phyloP scores from a whole-genome alignment of 92 coral and sea anemone species.

The Palythoa caribaeorum region DNA sequence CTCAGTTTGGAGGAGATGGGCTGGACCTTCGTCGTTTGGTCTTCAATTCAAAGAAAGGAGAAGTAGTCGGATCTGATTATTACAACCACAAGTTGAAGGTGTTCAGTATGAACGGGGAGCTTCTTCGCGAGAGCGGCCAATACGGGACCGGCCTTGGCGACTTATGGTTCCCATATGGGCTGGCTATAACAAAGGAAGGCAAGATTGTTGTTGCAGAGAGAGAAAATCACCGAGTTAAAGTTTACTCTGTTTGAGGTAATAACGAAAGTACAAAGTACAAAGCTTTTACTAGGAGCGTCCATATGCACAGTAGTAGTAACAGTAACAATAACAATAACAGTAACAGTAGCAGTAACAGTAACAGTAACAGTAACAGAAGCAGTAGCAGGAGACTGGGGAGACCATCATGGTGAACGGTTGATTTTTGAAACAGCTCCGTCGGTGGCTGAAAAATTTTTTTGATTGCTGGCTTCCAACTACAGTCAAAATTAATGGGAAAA shows the following conservation, averaged over 20 bases:
- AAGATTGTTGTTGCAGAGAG: conserved; percentile 82
- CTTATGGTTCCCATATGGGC: conserved; percentile 78
- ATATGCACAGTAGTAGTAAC: no score
- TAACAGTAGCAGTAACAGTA: no score
- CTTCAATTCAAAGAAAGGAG: conserved; percentile 59
- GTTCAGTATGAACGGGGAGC: conserved; percentile 69
- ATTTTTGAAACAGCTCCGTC: no score
- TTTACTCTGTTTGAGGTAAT: conserved; percentile 68
- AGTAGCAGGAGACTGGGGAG: no score
- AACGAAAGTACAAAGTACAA: background rate
- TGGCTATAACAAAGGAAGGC: conserved; percentile 76
- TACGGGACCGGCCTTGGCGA: conserved; percentile 74
- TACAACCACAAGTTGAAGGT: conserved; percentile 73
- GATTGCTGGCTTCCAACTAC: no score
- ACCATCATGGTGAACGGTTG: no score
- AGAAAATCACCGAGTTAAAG: conserved; percentile 79
- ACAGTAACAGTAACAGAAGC: no score
- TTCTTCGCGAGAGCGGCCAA: conserved; percentile 69
- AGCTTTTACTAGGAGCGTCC: no score
- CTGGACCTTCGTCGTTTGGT: conserved; percentile 59
- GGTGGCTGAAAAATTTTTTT: no score
- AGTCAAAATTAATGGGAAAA: no score
- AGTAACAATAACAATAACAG: no score
- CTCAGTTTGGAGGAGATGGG: conserved; percentile 68
- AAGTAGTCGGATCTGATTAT: conserved; percentile 72